Evolutionary conservation across 2,888 invertebrate genomes (phyloP).

Genomic region (Lasioglossum oenotherae): DNA sequence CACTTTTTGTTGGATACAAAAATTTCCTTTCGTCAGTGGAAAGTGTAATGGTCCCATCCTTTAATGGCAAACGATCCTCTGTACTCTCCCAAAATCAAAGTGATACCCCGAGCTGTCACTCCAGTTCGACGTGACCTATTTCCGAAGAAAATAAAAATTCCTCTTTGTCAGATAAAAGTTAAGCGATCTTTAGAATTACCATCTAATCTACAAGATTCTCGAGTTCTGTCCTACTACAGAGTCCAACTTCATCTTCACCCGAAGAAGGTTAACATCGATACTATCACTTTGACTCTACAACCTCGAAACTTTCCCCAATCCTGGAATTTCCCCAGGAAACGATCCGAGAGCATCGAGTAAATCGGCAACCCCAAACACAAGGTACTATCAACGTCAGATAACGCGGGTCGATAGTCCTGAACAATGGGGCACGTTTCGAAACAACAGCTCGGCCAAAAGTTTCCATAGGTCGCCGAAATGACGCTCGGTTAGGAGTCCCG

Average conservation of each 20-base stretch:
- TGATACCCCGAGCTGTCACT: too few relatives aligned
- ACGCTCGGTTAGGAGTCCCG: not conserved
- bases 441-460: conserved; percentile 4
- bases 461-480: conserved; percentile 12
- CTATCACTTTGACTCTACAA: not conserved
- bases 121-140: not conserved
- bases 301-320: not conserved
- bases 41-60: too few relatives aligned
- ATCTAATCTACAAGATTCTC: not conserved
- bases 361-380: not conserved
- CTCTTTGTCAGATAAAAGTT: not conserved
- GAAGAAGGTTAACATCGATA: too few relatives aligned
- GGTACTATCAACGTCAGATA: not conserved
- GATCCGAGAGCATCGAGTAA: not conserved
- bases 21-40: too few relatives aligned
- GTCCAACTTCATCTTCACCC: too few relatives aligned
- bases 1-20: too few relatives aligned
- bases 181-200: not conserved
- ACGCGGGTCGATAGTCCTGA: not conserved
- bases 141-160: not conserved
- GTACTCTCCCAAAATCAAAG: too few relatives aligned
- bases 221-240: too few relatives aligned
- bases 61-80: too few relatives aligned
- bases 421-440: conserved; percentile 18
- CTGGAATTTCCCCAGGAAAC: conserved; percentile 9